These are phyloP conservation scores for Troilus luridus DNA, from an alignment of 2,888 invertebrate genomes.

Conservation along the genomic window DNA sequence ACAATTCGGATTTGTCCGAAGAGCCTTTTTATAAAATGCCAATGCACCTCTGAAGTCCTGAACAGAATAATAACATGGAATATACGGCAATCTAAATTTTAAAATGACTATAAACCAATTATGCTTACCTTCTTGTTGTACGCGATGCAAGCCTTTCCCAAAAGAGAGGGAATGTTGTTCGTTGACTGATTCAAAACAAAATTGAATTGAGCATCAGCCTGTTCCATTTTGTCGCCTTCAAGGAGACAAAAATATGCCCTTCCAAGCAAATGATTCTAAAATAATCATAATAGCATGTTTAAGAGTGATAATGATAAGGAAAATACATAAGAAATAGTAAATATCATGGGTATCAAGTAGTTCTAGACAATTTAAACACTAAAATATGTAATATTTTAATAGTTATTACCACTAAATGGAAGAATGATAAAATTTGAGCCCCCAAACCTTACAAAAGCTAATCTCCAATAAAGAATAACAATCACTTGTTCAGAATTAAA, in stretches of 20 bases:
- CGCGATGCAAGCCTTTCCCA: conserved; percentile 99
- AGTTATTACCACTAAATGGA: not conserved
- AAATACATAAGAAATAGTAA: not conserved
- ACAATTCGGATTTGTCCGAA: conserved; percentile 95
- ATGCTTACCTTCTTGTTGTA: conserved; percentile 86
- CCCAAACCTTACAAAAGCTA: too few relatives aligned
- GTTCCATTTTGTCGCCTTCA: conserved; percentile 99
- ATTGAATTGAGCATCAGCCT: conserved; percentile 99
- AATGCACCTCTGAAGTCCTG: conserved; percentile 91
- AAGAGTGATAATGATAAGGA: not conserved
- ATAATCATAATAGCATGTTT: conserved; percentile 59
- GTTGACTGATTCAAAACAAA: conserved; percentile 96
- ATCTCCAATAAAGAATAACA: not conserved
- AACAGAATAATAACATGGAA: not conserved
- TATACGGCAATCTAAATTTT: not conserved
- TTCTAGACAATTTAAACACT: not conserved
- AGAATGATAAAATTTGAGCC: not conserved
- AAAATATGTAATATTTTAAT: not conserved
- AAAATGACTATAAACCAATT: not conserved
- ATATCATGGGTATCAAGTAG: not conserved
- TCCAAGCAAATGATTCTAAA: conserved; percentile 94
- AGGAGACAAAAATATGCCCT: conserved; percentile 97
- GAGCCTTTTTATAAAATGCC: conserved; percentile 97
- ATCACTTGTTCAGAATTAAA: not conserved
- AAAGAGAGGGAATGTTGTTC: conserved; percentile 95